phyloP scores from a whole-genome alignment of 2,797 vertebrate species.

The Lacerta bilineata region DNA sequence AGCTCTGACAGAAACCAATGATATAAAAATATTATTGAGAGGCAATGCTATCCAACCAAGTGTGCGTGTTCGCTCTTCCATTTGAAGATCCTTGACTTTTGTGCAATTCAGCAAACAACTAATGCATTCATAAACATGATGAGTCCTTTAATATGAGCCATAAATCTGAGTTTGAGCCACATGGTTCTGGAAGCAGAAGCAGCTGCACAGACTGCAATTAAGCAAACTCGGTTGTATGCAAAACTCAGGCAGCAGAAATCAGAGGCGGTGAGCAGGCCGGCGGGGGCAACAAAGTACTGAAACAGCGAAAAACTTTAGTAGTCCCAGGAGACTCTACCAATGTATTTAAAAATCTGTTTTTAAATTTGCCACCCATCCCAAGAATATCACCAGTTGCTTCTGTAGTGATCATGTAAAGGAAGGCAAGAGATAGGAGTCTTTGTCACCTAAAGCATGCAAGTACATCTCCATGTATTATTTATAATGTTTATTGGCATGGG shows the following conservation, averaged over 20 bases:
- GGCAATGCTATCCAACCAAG: neutral
- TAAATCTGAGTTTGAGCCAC: slow-evolving; percentile 37
- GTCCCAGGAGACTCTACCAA: neutral
- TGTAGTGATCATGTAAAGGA: neutral
- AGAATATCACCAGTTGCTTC: neutral
- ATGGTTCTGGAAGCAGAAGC: slow-evolving; percentile 30
- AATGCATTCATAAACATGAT: slow-evolving; percentile 42
- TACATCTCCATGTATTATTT: neutral
- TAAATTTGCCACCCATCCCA: neutral
- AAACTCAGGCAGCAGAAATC: slow-evolving; percentile 1
- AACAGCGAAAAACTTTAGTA: neutral
- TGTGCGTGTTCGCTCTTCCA: neutral
- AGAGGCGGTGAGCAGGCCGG: neutral
- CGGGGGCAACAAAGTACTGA: neutral
- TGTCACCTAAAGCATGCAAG: neutral
- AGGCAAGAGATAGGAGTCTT: neutral
- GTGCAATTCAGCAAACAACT: slow-evolving; percentile 28
- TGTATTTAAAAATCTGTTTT: too few relatives aligned
- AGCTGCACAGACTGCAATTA: slow-evolving; percentile 20
- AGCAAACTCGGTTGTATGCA: slow-evolving; percentile 15
- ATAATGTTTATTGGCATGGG: neutral
- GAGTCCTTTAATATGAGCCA: slow-evolving; percentile 37
- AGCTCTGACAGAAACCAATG: neutral
- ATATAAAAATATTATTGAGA: slow-evolving; percentile 16
- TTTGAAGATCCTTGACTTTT: slow-evolving; percentile 2